These are phyloP conservation scores for Egretta garzetta DNA, from an alignment of 2,113 vertebrate species.

Conservation along the genomic window DNA sequence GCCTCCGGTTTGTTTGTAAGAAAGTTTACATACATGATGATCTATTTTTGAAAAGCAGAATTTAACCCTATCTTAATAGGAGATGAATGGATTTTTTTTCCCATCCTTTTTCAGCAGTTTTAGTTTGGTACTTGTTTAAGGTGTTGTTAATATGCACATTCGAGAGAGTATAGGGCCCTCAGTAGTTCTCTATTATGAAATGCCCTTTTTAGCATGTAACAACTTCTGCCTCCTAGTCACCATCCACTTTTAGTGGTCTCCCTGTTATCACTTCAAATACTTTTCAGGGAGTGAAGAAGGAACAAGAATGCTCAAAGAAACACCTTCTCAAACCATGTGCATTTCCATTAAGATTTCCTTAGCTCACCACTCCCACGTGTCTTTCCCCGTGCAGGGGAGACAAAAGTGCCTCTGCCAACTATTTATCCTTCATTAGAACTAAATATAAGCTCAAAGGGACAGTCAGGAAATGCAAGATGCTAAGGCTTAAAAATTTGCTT, in stretches of 20 bases:
- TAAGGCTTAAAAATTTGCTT: not conserved
- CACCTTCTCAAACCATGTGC: not conserved
- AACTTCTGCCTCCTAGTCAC: slow-evolving; percentile 14
- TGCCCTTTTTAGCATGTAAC: slow-evolving; percentile 5
- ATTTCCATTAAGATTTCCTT: slow-evolving; percentile 33
- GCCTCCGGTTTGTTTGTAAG: not conserved
- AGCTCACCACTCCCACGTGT: not conserved
- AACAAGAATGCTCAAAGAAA: slow-evolving; percentile 6
- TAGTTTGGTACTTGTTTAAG: slow-evolving; percentile 36
- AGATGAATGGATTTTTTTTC: slow-evolving; percentile 31
- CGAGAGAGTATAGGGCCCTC: not conserved
- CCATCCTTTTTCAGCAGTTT: slow-evolving; percentile 25
- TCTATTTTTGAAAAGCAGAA: slow-evolving; percentile 30
- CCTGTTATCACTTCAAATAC: slow-evolving; percentile 25
- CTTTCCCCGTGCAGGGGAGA: not conserved
- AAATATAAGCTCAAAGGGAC: slow-evolving; percentile 16
- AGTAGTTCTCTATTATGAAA: slow-evolving; percentile 22
- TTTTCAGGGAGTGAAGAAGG: not conserved
- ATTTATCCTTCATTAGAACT: slow-evolving; percentile 29
- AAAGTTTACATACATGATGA: not conserved
- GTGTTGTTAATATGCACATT: slow-evolving; percentile 29
- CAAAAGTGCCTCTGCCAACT: not conserved
- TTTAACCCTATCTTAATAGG: slow-evolving; percentile 33
- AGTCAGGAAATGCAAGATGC: not conserved
- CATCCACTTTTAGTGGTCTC: not conserved